Conservation (phyloP, 2,888 invertebrate genomes). For the Onthophagus sagittarius region DNA sequence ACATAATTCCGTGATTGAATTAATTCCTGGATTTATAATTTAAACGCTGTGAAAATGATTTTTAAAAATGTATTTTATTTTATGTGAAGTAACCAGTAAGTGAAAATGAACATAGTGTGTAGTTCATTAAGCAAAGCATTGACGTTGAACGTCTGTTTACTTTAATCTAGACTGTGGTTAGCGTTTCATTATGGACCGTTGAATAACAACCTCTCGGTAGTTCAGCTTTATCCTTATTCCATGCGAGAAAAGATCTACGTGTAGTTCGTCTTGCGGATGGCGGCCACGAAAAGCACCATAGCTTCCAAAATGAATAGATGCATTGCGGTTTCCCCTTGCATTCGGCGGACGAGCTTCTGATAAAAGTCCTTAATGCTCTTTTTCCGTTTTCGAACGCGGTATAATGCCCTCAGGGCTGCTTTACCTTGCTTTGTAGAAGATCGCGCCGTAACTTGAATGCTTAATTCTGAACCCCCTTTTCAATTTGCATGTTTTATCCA, state of each 20-base stretch:
- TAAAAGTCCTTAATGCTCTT: neutral
- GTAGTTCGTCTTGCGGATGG: neutral
- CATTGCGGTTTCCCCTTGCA: neutral
- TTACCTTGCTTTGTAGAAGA: neutral
- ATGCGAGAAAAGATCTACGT: neutral
- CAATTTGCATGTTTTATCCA: too few species aligned
- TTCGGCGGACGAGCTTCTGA: neutral
- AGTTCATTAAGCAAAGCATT: neutral
- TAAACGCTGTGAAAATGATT: too few species aligned
- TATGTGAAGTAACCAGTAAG: too few species aligned
- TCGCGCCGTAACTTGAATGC: too few species aligned
- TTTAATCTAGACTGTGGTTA: neutral
- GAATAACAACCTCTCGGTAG: neutral
- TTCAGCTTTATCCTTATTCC: neutral
- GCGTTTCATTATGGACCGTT: neutral
- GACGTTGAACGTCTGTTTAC: neutral
- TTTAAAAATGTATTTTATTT: too few species aligned
- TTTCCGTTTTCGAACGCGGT: neutral
- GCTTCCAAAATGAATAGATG: neutral
- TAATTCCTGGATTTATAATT: too few species aligned
- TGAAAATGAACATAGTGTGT: neutral
- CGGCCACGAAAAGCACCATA: neutral
- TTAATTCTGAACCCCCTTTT: too few species aligned
- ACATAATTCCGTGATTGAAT: too few species aligned
- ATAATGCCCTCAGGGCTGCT: neutral